phyloP scores from a whole-genome alignment of 2,888 invertebrate genomes.

The Drosophila barbarae region DNA sequence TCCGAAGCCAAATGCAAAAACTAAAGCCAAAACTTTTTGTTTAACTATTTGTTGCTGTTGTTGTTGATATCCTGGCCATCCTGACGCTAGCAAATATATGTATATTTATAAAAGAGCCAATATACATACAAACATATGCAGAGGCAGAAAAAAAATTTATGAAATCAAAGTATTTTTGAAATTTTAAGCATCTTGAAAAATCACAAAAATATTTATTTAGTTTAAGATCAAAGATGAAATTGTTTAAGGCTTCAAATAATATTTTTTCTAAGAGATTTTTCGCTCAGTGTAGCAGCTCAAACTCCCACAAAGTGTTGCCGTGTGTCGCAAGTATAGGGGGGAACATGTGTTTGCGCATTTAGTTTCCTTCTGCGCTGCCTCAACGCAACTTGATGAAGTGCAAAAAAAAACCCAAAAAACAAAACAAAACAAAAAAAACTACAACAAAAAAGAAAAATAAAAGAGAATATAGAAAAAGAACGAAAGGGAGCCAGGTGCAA shows the following conservation, averaged over 20 bases:
- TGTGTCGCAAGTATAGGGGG: slow-evolving; percentile 33
- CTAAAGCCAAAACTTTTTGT: slow-evolving; percentile 60
- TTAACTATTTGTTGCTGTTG: slow-evolving; percentile 43
- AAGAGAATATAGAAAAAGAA: slow-evolving; percentile 3
- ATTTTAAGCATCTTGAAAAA: background rate
- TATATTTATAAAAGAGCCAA: background rate
- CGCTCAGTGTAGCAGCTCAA: slow-evolving; percentile 11
- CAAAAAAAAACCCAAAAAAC: slow-evolving; percentile 40
- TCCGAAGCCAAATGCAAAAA: slow-evolving; percentile 47
- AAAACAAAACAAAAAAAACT: slow-evolving; percentile 27
- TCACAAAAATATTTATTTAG: fast-evolving
- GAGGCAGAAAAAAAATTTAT: background rate
- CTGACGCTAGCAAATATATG: background rate
- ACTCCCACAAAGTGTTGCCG: slow-evolving; percentile 36
- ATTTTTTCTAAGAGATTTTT: background rate
- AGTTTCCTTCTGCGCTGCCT: slow-evolving; percentile 50
- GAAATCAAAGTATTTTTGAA: background rate
- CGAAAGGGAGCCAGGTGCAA: slow-evolving; percentile 13
- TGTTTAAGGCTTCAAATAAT: background rate
- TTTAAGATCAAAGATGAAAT: background rate
- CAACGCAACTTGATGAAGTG: slow-evolving; percentile 67
- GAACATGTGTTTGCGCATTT: slow-evolving; percentile 69
- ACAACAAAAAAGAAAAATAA: background rate
- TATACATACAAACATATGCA: slow-evolving; percentile 46
- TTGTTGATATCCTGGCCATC: slow-evolving; percentile 23